These are phyloP conservation scores for Chloroceryle inda DNA, from an alignment of 2,797 vertebrate genomes.

Conservation along the genomic window DNA sequence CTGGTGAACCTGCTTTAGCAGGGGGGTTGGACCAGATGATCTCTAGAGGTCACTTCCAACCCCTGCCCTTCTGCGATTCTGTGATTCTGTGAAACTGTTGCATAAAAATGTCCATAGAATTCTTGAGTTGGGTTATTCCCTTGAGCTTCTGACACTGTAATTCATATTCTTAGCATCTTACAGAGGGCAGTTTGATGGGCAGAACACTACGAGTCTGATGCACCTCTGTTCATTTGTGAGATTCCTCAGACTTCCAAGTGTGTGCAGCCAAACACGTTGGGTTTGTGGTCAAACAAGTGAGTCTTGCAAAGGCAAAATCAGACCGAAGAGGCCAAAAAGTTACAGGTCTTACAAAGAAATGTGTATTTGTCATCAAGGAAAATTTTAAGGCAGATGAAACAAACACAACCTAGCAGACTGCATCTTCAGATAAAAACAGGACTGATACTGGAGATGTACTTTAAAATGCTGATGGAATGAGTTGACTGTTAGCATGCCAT, in stretches of 20 bases:
- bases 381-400: neutral
- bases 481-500: neutral
- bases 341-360: neutral
- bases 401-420: neutral
- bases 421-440: neutral
- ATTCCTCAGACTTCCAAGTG: neutral
- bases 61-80: too few relatives aligned
- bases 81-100: neutral
- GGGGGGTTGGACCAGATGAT: neutral
- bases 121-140: neutral
- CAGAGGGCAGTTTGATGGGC: neutral
- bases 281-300: neutral
- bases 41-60: too few relatives aligned
- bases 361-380: neutral
- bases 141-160: neutral
- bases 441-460: neutral
- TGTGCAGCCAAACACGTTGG: neutral
- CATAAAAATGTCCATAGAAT: neutral
- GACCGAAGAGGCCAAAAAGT: neutral
- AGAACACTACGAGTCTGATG: neutral
- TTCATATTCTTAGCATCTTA: neutral
- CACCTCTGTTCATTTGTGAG: neutral
- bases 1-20: too few relatives aligned
- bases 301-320: neutral
- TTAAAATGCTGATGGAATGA: neutral